A percentile compares a stretch with the other conserved stretches of the same genome.
These are phyloP conservation scores for Tragelaphus scriptus DNA, from an alignment of 2,113 vertebrate genomes.

Conservation along the genomic window DNA sequence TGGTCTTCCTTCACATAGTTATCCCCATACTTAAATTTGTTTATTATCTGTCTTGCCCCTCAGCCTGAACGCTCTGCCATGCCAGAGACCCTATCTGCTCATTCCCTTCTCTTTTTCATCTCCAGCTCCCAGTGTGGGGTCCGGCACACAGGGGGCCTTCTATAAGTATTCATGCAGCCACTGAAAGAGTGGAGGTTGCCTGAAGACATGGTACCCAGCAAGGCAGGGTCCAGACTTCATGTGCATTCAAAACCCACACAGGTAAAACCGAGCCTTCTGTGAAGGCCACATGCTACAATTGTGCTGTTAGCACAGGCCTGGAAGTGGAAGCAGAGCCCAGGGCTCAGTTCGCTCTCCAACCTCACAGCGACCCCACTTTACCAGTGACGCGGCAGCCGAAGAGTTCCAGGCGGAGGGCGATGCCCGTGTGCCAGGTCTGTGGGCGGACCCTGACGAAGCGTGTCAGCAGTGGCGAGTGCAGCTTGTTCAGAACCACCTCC, in stretches of 20 bases:
- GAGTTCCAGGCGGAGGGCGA: slow-evolving; percentile 93
- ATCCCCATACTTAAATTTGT: neutral
- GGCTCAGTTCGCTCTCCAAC: neutral
- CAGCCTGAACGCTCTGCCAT: neutral
- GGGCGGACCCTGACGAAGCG: slow-evolving; percentile 94
- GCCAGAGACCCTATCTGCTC: neutral
- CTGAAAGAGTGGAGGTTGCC: neutral
- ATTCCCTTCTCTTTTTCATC: neutral
- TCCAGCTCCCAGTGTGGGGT: neutral
- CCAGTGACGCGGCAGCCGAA: slow-evolving; percentile 97
- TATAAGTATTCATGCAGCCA: neutral
- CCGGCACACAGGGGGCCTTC: neutral
- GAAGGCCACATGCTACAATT: fast-evolving
- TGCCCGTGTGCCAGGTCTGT: slow-evolving; percentile 93
- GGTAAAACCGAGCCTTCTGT: neutral
- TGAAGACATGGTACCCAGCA: neutral
- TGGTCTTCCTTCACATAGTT: neutral
- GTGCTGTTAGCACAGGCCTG: neutral
- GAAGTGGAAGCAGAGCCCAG: neutral
- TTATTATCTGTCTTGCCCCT: neutral
- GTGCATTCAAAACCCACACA: neutral
- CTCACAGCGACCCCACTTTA: slow-evolving; percentile 50
- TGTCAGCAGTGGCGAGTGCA: slow-evolving; percentile 91
- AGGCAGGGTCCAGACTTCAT: neutral
- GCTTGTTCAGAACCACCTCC: slow-evolving; percentile 94